Evolutionary conservation across 2,888 invertebrate species (phyloP).

Genomic region (Drosophila fungiperda): DNA sequence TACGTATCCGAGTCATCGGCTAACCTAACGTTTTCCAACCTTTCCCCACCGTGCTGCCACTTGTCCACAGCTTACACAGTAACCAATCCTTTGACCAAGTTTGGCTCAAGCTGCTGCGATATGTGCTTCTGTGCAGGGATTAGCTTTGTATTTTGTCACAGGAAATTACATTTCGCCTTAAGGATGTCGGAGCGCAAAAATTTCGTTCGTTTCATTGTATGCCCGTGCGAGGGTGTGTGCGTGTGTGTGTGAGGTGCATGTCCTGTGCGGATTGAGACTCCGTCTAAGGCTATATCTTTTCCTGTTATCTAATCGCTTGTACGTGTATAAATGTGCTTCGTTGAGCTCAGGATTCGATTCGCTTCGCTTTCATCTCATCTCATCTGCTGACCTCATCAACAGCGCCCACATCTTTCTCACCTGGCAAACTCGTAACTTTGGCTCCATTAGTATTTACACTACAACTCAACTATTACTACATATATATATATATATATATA

Average conservation of each 20-base stretch:
- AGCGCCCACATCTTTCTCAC: conserved; percentile 20
- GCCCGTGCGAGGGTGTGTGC: conserved; percentile 32
- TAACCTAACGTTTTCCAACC: conserved; percentile 2
- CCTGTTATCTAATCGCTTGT: conserved; percentile 71
- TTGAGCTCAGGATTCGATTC: conserved; percentile 42
- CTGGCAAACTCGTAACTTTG: conserved; percentile 50
- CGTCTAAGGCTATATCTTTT: conserved; percentile 38
- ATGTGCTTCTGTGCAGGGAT: conserved; percentile 62
- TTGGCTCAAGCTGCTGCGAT: conserved; percentile 45
- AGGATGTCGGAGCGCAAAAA: conserved; percentile 72
- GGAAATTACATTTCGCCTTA: conserved; percentile 82
- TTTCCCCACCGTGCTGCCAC: conserved; percentile 4
- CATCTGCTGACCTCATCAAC: not conserved
- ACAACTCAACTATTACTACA: conserved; percentile 36
- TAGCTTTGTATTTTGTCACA: conserved; percentile 82
- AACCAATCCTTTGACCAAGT: conserved; percentile 73
- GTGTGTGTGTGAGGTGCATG: conserved; percentile 50
- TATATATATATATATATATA: conserved; percentile 18
- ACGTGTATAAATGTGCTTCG: conserved; percentile 68
- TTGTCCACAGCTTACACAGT: conserved; percentile 7
- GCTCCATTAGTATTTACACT: conserved; percentile 74
- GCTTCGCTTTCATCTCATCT: conserved; percentile 29
- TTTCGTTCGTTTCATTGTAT: conserved; percentile 76
- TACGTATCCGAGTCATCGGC: conserved; percentile 67
- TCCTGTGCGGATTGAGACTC: conserved; percentile 46